A percentile compares a stretch with the other conserved stretches of the same genome.
These are phyloP conservation scores for Lithophane socia DNA, from an alignment of 2,888 invertebrate genomes.

Conservation along the genomic window DNA sequence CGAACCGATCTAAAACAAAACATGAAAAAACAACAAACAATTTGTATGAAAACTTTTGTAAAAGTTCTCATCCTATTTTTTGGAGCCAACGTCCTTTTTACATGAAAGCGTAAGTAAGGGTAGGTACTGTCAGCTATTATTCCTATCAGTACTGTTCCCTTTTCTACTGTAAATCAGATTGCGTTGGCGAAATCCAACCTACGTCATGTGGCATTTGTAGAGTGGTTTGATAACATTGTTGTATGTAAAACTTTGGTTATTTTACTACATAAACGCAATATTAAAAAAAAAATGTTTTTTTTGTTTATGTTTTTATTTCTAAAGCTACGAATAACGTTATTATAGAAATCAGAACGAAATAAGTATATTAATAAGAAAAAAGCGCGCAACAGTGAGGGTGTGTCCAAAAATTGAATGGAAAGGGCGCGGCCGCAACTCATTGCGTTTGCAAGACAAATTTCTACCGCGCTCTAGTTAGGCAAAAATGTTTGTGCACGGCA, in stretches of 20 bases:
- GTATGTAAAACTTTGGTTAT: not conserved
- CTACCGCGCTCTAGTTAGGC: too few species aligned
- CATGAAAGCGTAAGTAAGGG: too few species aligned
- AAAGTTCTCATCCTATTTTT: not conserved
- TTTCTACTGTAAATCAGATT: conserved; percentile 49
- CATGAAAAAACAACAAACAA: too few species aligned
- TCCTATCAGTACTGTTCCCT: conserved; percentile 19
- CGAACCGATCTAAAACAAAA: too few species aligned
- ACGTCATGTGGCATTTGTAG: conserved; percentile 28
- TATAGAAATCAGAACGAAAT: not conserved
- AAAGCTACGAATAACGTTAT: not conserved
- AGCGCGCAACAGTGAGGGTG: too few species aligned
- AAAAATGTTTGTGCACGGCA: too few species aligned
- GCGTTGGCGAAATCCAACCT: conserved; percentile 40
- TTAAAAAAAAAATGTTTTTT: not conserved
- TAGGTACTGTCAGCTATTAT: conserved; percentile 17
- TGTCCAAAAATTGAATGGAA: too few species aligned
- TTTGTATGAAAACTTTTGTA: too few species aligned
- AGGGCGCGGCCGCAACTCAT: too few species aligned
- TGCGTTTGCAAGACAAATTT: too few species aligned
- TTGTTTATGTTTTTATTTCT: not conserved
- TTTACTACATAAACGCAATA: not conserved
- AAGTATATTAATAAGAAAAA: too few species aligned
- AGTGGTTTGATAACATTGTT: conserved; percentile 20
- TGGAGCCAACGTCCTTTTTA: not conserved